Conservation (phyloP, 2,888 invertebrate genomes). For the Zaprionus bogoriensis region DNA sequence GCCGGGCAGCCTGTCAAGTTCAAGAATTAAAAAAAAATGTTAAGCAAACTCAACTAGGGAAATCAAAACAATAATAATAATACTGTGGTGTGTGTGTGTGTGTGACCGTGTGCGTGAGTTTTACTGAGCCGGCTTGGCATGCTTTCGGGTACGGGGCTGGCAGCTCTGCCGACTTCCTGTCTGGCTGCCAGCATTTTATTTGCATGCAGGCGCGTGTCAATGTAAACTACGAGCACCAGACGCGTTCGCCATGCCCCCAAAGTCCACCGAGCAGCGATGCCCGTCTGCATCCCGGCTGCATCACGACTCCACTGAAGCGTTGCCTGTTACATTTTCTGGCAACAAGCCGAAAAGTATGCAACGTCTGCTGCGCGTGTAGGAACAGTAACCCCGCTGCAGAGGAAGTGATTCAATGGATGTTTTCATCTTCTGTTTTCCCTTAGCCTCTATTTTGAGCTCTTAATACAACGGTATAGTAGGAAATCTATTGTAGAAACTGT, state of each 20-base stretch:
- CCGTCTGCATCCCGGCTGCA: too few relatives aligned
- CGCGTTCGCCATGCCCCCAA: constrained; percentile 22
- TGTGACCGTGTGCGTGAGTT: not conserved
- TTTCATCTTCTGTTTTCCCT: not conserved
- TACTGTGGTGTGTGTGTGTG: constrained; percentile 9
- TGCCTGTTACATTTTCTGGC: constrained; percentile 63
- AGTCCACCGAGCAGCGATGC: not conserved
- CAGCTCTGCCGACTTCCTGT: constrained; percentile 46
- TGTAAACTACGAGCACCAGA: constrained; percentile 50
- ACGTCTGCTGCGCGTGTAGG: constrained; percentile 44
- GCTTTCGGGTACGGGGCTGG: constrained; percentile 10
- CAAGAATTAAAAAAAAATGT: constrained; percentile 72
- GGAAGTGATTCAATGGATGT: not conserved
- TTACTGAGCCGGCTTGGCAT: not conserved
- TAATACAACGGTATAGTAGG: not conserved
- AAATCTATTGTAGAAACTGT: not conserved
- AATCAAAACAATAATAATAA: constrained; percentile 62
- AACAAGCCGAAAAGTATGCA: constrained; percentile 57
- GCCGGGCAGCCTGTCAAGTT: constrained; percentile 62
- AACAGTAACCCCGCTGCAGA: constrained; percentile 5
- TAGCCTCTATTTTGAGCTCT: not conserved
- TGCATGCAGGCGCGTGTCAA: constrained; percentile 62
- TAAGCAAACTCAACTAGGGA: constrained; percentile 46
- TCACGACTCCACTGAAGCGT: constrained; percentile 44
- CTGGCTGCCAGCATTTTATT: constrained; percentile 61